Evolutionary conservation across 2,888 invertebrate species (phyloP), one percentile per base, ranked within the genome.

Genomic region (Melikaiella ostensackeni): DNA sequence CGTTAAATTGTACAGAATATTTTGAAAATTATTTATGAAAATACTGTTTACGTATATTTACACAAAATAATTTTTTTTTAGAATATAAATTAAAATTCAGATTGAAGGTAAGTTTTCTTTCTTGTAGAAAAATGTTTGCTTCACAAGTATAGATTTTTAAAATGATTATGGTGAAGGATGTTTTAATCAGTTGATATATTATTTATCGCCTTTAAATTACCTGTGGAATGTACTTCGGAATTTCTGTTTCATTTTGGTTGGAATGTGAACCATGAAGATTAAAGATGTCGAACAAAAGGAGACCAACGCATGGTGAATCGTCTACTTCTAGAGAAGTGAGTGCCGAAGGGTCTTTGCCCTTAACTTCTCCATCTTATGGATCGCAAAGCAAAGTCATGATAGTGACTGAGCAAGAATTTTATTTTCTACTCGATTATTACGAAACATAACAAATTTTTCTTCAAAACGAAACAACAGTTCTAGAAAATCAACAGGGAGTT

Each of bases 271-370:
- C 21, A 55, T 55, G 11, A 21, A 21, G 55, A 55, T 55, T 21
- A 9, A 55, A 55, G 55, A 55, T 21, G 55, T 9, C 55, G 21
- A 55, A 55, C 55, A 55, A 55, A 21, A 55, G 55, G 9, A 55
- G 55, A 9, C 21, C n/a, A 55, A 55, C 19, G 50, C 50, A n/a
- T 55, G 21, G 21, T 55, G 55, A 55, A 55, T 21, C 55, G 55
- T 11, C n/a, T 19, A 21, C 11, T 55, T 55, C 55, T 55, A 0
- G 21, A 46, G 42, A 55, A 55, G 55, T 11, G 55, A 55, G 21
- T 55, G 55, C 55, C 21, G 55, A 55, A 55, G 55, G 55, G 21
- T 55, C 55, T 55, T 55, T 55, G 55, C 55, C 55, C 55, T 55
- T 21, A 2, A 55, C 50, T 50, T 9, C 55, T 55, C 21, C 55